These are phyloP conservation scores for Passer domesticus DNA, from an alignment of 2,113 vertebrate genomes.

Conservation along the genomic window DNA sequence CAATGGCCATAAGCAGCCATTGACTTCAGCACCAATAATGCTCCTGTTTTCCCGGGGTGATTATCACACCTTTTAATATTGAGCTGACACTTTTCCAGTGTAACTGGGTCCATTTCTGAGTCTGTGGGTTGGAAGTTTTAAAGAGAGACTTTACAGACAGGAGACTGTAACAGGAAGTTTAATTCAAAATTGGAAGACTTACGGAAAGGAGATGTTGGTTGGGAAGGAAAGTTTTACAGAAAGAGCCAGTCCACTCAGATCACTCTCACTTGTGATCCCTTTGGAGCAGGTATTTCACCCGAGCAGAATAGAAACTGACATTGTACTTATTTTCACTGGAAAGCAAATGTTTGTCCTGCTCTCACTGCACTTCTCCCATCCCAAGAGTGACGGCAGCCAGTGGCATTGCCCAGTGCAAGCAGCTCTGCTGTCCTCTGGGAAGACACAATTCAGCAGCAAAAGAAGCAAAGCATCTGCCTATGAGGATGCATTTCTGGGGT, in stretches of 20 bases:
- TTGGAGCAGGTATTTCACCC: not conserved
- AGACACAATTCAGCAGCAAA: not conserved
- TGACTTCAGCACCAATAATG: not conserved
- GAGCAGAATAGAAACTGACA: not conserved
- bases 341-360: not conserved
- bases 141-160: not conserved
- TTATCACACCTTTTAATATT: not conserved
- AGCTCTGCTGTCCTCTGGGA: not conserved
- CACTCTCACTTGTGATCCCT: not conserved
- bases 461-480: not conserved
- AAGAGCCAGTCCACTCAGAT: not conserved
- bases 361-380: not conserved
- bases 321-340: not conserved
- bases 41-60: not conserved
- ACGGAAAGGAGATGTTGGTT: not conserved
- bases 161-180: not conserved
- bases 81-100: not conserved
- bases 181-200: not conserved
- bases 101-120: not conserved
- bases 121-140: not conserved
- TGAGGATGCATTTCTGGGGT: not conserved
- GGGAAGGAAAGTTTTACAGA: not conserved
- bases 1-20: not conserved
- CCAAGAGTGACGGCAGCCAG: accelerated
- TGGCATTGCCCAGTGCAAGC: not conserved